Percentiles rank a stretch among this genome's conserved stretches.
Evolutionary conservation across 2,888 invertebrate genomes (phyloP).

Genomic region (Drosophila mulleri): DNA sequence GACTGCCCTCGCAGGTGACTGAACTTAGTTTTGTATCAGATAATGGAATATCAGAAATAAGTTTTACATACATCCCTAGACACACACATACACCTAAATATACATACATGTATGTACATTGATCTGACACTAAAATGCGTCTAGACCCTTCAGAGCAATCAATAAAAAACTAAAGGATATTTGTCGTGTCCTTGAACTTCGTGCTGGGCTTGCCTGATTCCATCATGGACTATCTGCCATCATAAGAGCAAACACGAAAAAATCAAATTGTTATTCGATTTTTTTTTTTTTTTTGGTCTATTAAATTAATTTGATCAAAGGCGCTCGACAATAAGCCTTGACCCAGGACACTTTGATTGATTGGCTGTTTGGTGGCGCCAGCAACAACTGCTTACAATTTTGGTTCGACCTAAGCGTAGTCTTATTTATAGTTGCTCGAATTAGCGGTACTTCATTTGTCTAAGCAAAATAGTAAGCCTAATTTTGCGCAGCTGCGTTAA

Average conservation of each 20-base stretch:
- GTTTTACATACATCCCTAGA: too few species aligned
- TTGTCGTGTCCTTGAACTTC: constrained; percentile 6
- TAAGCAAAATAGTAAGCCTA: constrained; percentile 68
- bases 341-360: constrained; percentile 46
- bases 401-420: background rate
- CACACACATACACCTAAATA: background rate
- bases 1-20: background rate
- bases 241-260: background rate
- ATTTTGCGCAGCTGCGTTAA: constrained; percentile 65
- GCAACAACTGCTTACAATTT: background rate
- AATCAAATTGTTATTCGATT: constrained; percentile 22
- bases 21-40: background rate
- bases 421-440: constrained; percentile 16
- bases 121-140: background rate
- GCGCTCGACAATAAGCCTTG: constrained; percentile 20
- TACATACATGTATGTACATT: too few species aligned
- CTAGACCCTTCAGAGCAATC: constrained; percentile 2
- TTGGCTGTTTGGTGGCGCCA: constrained; percentile 15
- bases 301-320: constrained; percentile 41
- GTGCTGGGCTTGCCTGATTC: background rate
- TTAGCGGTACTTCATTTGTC: constrained; percentile 47
- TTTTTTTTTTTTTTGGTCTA: constrained; percentile 14
- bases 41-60: background rate
- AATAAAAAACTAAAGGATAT: constrained; percentile 2
- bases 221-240: background rate